A percentile compares a stretch with the other conserved stretches of the same genome.
These are phyloP conservation scores for Lepus americanus DNA, from an alignment of 2,113 vertebrate genomes.

Conservation along the genomic window DNA sequence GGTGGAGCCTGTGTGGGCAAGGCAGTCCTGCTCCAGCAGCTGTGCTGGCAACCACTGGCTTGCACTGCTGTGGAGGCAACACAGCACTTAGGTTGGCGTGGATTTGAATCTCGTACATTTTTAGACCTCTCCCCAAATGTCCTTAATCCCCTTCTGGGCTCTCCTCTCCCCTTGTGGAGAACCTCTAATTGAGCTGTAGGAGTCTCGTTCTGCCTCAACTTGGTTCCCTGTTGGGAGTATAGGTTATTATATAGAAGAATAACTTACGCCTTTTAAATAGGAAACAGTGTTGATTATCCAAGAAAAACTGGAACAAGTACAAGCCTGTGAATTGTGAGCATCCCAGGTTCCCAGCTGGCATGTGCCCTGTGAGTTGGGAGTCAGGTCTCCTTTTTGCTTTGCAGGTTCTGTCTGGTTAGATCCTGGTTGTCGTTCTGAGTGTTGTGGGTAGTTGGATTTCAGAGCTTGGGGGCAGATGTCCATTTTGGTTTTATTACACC, in stretches of 20 bases:
- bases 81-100: background rate
- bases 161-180: background rate
- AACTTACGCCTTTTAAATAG: background rate
- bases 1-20: background rate
- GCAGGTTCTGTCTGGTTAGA: background rate
- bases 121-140: background rate
- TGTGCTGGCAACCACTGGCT: rapidly evolving
- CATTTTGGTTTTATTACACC: background rate
- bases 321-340: background rate
- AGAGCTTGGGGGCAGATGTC: background rate
- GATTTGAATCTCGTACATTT: background rate
- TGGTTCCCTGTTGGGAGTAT: background rate
- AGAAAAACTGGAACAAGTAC: background rate
- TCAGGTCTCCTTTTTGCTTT: background rate
- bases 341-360: background rate
- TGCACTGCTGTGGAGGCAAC: background rate
- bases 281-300: background rate
- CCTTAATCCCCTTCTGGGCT: background rate
- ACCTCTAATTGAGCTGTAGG: background rate
- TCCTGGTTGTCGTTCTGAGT: too few species aligned
- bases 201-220: background rate
- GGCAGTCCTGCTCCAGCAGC: too few species aligned
- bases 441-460: too few species aligned
- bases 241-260: background rate
- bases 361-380: background rate